Conservation (phyloP, 1,140 invertebrate genomes). For the Drosophila sp. region DNA sequence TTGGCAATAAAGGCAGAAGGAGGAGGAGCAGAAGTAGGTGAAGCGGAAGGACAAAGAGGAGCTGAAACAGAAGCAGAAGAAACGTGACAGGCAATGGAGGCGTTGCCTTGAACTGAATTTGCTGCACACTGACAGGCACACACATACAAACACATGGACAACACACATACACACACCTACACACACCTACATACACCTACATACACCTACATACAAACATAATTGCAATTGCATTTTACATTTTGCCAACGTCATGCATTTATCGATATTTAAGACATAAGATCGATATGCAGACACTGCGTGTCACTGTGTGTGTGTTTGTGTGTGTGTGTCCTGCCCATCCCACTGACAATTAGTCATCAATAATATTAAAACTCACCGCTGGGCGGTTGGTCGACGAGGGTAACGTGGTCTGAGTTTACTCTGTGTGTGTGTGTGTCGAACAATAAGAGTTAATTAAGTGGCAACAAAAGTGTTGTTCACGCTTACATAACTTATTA, state of each 20-base stretch:
- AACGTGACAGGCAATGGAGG: conserved; percentile 42
- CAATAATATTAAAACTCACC: not conserved
- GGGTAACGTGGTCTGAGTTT: not conserved
- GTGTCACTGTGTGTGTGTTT: not conserved
- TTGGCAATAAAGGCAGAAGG: not conserved
- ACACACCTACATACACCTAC: not conserved
- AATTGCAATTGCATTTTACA: conserved; percentile 30
- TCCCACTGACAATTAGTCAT: conserved; percentile 41
- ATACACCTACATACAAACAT: not conserved
- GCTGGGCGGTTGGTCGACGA: not conserved
- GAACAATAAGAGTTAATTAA: conserved; percentile 75
- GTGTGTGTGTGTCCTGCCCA: conserved; percentile 8
- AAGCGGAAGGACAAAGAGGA: not conserved
- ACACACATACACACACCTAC: too few species aligned
- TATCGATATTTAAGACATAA: conserved; percentile 44
- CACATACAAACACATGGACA: conserved; percentile 10
- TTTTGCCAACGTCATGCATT: conserved; percentile 41
- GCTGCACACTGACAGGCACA: conserved; percentile 29
- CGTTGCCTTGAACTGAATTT: conserved; percentile 76
- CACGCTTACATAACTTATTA: conserved; percentile 47
- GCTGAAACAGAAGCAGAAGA: conserved; percentile 6
- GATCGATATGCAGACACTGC: conserved; percentile 36
- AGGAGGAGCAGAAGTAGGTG: not conserved
- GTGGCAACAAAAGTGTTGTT: conserved; percentile 36
- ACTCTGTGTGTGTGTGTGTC: not conserved